A percentile compares a stretch with the other conserved stretches of the same genome.
phyloP scores from a whole-genome alignment of 2,888 invertebrate genomes.

The Pherbina coryleti region DNA sequence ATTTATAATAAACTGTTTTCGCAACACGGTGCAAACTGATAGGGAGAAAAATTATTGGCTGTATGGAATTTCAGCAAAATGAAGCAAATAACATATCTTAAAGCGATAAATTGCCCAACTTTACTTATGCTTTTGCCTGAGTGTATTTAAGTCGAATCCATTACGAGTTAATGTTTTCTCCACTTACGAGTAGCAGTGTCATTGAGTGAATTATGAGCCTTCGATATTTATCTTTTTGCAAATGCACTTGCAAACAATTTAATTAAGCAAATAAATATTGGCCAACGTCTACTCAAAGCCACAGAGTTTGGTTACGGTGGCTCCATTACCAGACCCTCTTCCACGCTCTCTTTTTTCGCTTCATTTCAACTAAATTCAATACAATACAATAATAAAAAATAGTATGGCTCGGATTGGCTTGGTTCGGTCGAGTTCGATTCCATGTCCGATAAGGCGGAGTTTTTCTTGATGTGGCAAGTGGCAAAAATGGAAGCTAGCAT shows the following conservation, averaged over 20 bases:
- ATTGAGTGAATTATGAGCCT: neutral
- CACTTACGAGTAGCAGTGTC: no score
- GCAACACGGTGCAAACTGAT: no score
- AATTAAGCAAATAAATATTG: neutral
- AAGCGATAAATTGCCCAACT: no score
- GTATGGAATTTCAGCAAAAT: no score
- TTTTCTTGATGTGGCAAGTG: neutral
- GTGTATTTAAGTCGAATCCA: no score
- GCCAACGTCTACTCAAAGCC: neutral
- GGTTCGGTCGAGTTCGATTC: neutral
- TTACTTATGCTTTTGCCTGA: no score
- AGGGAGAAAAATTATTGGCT: no score
- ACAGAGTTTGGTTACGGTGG: no score
- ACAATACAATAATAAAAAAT: neutral
- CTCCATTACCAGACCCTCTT: neutral
- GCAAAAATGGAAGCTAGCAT: neutral
- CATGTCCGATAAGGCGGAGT: neutral
- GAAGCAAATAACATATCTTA: no score
- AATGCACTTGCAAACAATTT: neutral
- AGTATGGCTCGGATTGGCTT: neutral
- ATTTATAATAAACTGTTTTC: no score
- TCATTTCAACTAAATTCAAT: neutral
- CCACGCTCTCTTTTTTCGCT: no score
- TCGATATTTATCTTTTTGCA: neutral
- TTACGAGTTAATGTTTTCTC: no score